Base-by-base conservation (phyloP, 2,797 vertebrate species). In the Acanthurus leucopareius region DNA sequence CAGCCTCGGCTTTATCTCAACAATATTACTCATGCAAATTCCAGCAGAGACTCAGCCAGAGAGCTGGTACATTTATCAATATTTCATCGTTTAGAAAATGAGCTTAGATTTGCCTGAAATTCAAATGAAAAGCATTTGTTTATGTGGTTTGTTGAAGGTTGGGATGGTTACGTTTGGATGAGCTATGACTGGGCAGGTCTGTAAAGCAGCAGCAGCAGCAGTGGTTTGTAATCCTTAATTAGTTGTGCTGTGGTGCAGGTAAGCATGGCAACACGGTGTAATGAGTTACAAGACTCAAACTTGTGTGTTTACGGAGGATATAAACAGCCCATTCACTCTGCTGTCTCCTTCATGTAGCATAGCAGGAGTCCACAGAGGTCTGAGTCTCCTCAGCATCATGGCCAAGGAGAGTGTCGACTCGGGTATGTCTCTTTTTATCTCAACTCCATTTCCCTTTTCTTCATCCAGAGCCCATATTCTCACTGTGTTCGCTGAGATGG, bases 311-410 rank as follows among this genome's bases (percentile, higher is more conserved):
- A 42, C 35, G 22, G 10, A 11, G 3, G 19, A 62, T 25, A 10
- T 16, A 35, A 52, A 54, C 44, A 10, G 51, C 32, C 1, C 2
- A 22, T 5, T 25, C 3, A 17, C 5, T 22, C 1, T 14, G 9
- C 47, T 45, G 3, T 47, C 53, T 62, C 4, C 22, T 52, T 66
- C 17, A 1, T 60, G 20, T 10, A 77, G 70, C 44, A 60, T 40
- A 74, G 49, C 22, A 40, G 32, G 51, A 65, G 40, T 42, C 63
- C 51, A 3, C 45, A 73, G 64, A 72, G 20, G 0, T 65, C 71
- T n/a, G 4, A 69, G 20, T 63, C 54, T 35, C 44, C 20, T 38
- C 48, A 56, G 20, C 72, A n/a, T 63, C 62, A 94, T 94, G 93
- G 54, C 62, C 32, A 69, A 44, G 47, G 84, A 69, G 61, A 44